Evolutionary conservation across 2,113 vertebrate species (phyloP).

Genomic region (Sminthopsis crassicaudata): DNA sequence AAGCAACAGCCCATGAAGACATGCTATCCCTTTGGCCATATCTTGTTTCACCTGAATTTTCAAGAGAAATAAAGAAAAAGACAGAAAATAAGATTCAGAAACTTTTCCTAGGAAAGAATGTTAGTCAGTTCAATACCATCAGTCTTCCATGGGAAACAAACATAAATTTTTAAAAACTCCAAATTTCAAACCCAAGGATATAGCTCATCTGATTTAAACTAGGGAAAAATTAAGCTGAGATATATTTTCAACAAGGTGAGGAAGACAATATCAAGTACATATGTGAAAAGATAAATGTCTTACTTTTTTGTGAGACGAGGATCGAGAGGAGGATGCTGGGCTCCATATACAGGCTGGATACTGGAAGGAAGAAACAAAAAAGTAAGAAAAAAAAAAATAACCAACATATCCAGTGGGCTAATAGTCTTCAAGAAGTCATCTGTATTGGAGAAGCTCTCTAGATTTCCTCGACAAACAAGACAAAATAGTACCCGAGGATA

Average conservation of each 20-base stretch:
- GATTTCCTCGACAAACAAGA: too few species aligned
- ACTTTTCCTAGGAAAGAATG: background rate
- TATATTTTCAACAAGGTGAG: conserved; percentile 9
- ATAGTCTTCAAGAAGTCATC: background rate
- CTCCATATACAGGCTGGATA: conserved; percentile 97
- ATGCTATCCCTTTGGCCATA: background rate
- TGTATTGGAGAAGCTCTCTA: too few species aligned
- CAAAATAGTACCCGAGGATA: too few species aligned
- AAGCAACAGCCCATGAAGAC: background rate
- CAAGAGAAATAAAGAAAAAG: background rate
- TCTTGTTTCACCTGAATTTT: background rate
- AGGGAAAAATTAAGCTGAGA: conserved; percentile 21
- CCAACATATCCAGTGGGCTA: conserved; percentile 25
- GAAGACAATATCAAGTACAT: background rate
- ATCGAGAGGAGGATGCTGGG: conserved; percentile 96
- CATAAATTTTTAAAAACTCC: conserved; percentile 16
- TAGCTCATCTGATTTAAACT: background rate
- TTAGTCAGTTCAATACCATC: background rate
- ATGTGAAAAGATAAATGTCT: background rate
- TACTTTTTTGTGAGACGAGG: conserved; percentile 91
- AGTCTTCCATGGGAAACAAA: background rate
- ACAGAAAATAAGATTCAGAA: conserved; percentile 7
- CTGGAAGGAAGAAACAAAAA: conserved; percentile 79
- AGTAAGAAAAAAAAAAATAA: conserved; percentile 24
- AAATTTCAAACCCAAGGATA: conserved; percentile 18